Evolutionary conservation across 2,113 vertebrate genomes (phyloP).

Genomic region (Excalfactoria chinensis): DNA sequence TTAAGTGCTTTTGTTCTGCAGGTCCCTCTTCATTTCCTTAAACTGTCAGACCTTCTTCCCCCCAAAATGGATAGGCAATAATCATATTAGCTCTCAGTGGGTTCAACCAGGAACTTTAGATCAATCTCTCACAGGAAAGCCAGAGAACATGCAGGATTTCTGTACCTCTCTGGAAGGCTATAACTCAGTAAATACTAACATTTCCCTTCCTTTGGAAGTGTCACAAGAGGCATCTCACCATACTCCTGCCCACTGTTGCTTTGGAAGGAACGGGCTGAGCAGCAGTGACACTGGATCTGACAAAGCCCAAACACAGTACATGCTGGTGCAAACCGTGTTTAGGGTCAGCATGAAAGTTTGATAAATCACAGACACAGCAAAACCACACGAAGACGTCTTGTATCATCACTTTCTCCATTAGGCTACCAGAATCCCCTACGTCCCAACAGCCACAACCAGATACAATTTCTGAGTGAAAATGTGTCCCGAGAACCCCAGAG

Average conservation of each 20-base stretch:
- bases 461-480: not conserved
- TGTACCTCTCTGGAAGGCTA: not conserved
- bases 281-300: not conserved
- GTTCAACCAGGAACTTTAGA: not conserved
- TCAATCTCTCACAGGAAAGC: not conserved
- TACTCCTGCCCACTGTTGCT: not conserved
- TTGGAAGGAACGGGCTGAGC: not conserved
- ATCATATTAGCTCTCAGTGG: not conserved
- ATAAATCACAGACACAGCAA: not conserved
- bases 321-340: not conserved
- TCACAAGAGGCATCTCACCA: accelerated
- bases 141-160: not conserved
- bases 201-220: not conserved
- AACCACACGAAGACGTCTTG: not conserved
- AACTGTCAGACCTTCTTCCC: not conserved
- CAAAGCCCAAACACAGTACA: not conserved
- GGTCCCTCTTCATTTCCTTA: not conserved
- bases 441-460: not conserved
- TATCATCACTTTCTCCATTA: not conserved
- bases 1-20: not conserved
- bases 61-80: not conserved
- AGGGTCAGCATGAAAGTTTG: not conserved
- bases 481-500: not conserved
- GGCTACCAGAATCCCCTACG: not conserved
- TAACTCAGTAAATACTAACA: not conserved